Percentiles rank a stretch among this genome's conserved stretches.
Evolutionary conservation across 2,113 vertebrate species (phyloP).

Genomic region (Alces alces): DNA sequence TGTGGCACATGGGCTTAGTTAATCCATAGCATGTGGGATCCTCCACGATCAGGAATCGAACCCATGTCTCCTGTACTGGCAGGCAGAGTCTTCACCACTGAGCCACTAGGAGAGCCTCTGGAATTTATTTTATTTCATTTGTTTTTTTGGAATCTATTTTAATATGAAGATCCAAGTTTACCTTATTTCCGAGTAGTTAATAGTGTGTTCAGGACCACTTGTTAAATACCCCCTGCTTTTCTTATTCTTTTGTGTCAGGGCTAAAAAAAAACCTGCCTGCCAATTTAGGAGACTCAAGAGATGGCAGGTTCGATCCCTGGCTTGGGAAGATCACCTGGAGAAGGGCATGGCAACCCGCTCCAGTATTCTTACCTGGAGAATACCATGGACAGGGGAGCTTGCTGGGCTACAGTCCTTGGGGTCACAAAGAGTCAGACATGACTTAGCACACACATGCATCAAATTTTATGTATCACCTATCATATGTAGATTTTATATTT

Average conservation of each 20-base stretch:
- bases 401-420: not conserved
- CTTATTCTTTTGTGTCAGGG: not conserved
- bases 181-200: not conserved
- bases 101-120: not conserved
- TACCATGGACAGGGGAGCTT: not conserved
- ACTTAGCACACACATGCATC: not conserved
- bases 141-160: slow-evolving; percentile 11
- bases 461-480: not conserved
- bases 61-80: not conserved
- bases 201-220: not conserved
- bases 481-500: not conserved
- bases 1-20: not conserved
- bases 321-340: not conserved
- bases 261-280: not conserved
- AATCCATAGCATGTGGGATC: not conserved
- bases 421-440: not conserved
- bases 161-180: not conserved
- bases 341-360: not conserved
- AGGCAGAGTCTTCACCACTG: not conserved
- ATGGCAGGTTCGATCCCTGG: not conserved
- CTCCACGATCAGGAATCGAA: not conserved
- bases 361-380: not conserved
- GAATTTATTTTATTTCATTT: slow-evolving; percentile 19
- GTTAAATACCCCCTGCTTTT: not conserved
- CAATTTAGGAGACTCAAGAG: not conserved